Evolutionary conservation across 2,888 invertebrate genomes (phyloP), one percentile per base, ranked within the genome.

Genomic region (Clanis bilineata): DNA sequence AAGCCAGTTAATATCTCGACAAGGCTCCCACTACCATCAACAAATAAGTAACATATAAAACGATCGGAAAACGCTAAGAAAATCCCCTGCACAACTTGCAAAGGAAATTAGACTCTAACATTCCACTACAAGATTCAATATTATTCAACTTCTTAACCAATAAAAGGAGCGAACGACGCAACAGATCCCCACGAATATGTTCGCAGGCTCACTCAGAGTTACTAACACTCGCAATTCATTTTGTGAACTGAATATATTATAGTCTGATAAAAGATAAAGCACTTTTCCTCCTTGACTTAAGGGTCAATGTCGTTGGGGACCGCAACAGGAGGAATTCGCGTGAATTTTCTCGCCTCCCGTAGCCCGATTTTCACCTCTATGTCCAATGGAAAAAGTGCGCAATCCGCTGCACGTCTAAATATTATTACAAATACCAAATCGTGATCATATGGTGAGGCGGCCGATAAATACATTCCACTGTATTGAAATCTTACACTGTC

Each of bases 201-300:
- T 92, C 89, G 82, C 88, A 85, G 87, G 85, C 90, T 90, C 92
- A 88, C 88, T 89, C 86, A 72, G 86, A 92, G 90, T 90, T 91
- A 90, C 88, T 90, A 91, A 91, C 90, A 89, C 86, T 88, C 88
- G 86, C 90, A 91, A 92, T 92, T 92, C 91, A 92, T 92, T 91
- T 91, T 90, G 89, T 82, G 88, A 89, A 90, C 89, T 87, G 92
- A 92, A 92, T 92, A 92, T 83, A 91, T 92, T 92, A 90, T 72
- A 66, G 64, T 59, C 58, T 65, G 68, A 74, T 83, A 83, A 78
- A 72, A 79, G 74, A 88, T 81, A 88, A 80, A 78, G 77, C 69
- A 85, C 89, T 80, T 82, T 83, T 77, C 64, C 45, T 67, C 65
- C 64, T 68, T 59, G 59, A 63, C 64, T 79, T 84, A 90, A 82